phyloP scores from a whole-genome alignment of 2,888 invertebrate genomes.

The Fragum whitleyi region DNA sequence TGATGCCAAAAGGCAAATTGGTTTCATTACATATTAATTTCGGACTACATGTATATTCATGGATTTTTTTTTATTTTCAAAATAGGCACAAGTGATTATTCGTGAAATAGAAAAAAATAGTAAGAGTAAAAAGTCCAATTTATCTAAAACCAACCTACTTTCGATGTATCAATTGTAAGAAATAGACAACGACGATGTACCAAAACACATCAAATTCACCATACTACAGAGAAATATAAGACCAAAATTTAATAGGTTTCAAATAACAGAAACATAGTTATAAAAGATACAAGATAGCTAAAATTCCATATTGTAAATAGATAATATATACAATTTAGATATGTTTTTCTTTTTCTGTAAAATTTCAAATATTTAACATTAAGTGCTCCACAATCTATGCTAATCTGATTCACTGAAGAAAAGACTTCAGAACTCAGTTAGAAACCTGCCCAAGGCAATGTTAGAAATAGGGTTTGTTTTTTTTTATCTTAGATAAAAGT shows the following conservation, averaged over 20 bases:
- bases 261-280: neutral
- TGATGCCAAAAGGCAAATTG: too few relatives aligned
- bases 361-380: constrained; percentile 17
- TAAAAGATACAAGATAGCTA: constrained; percentile 1
- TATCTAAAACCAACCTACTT: neutral
- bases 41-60: neutral
- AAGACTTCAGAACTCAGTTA: neutral
- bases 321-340: constrained; percentile 20
- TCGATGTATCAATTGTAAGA: neutral
- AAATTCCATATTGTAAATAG: constrained; percentile 23
- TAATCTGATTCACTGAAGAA: neutral
- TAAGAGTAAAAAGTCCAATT: neutral
- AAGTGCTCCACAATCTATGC: neutral
- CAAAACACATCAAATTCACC: neutral
- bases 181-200: neutral
- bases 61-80: too few relatives aligned
- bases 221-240: neutral
- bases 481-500: too few relatives aligned
- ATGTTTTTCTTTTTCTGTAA: neutral
- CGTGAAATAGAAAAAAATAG: neutral
- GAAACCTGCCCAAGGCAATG: neutral
- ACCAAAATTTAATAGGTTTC: neutral
- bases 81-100: constrained; percentile 3
- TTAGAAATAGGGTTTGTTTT: neutral
- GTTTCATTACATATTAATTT: too few relatives aligned